These are phyloP conservation scores for Drosophila parvula DNA, from an alignment of 1,140 invertebrate genomes.

Conservation along the genomic window DNA sequence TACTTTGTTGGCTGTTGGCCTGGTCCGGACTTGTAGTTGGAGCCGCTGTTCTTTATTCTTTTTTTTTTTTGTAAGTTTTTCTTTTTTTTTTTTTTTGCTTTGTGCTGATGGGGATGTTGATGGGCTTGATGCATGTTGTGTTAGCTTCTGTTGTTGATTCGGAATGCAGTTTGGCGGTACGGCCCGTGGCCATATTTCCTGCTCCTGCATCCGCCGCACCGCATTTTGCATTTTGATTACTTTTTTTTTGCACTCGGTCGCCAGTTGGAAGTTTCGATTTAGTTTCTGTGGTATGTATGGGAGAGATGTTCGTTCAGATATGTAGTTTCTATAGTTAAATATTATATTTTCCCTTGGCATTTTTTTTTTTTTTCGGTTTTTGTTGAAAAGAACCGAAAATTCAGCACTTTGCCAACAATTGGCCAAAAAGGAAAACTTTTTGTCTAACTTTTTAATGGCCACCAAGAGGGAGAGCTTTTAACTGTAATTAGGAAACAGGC, in stretches of 20 bases:
- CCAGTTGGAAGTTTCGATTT: slow-evolving; percentile 45
- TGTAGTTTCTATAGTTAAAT: slow-evolving; percentile 27
- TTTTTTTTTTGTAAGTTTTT: slow-evolving; percentile 1
- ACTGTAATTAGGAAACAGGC: slow-evolving; percentile 60
- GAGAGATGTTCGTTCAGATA: slow-evolving; percentile 10
- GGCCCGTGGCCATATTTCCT: slow-evolving; percentile 61
- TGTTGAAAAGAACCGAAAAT: slow-evolving; percentile 43
- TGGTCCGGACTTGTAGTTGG: slow-evolving; percentile 22
- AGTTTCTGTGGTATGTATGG: slow-evolving; percentile 32
- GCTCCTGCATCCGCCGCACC: slow-evolving; percentile 58
- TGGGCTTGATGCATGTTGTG: slow-evolving; percentile 78
- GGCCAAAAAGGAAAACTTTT: slow-evolving; percentile 55
- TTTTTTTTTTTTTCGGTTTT: not conserved
- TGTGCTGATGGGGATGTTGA: slow-evolving; percentile 74
- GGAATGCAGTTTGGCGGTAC: slow-evolving; percentile 78
- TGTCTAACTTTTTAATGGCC: slow-evolving; percentile 62
- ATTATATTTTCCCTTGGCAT: slow-evolving; percentile 21
- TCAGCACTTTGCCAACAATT: slow-evolving; percentile 62
- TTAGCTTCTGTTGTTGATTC: slow-evolving; percentile 80
- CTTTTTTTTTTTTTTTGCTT: not conserved
- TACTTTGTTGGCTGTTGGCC: slow-evolving; percentile 62
- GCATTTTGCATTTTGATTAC: slow-evolving; percentile 72
- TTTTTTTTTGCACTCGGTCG: slow-evolving; percentile 45
- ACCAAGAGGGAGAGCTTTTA: slow-evolving; percentile 57
- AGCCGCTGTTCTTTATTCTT: not conserved